phyloP scores from a whole-genome alignment of 2,113 vertebrate genomes.

The Aegotheles bennettii region DNA sequence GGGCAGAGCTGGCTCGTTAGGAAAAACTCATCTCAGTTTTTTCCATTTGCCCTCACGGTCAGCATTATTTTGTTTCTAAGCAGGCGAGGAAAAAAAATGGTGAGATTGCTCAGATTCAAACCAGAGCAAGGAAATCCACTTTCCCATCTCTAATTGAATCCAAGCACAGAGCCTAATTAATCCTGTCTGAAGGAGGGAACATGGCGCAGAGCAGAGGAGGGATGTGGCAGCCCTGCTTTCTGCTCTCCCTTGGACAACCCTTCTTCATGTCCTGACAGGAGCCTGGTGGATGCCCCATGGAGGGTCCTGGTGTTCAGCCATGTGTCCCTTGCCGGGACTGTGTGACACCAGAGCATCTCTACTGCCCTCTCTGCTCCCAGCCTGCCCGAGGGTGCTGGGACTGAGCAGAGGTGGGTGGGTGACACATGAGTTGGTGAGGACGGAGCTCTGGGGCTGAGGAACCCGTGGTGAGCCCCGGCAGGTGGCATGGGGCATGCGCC shows the following conservation, averaged over 20 bases:
- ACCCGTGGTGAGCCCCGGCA: fast-evolving
- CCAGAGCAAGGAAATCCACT: neutral
- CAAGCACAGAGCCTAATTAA: neutral
- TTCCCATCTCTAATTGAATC: neutral
- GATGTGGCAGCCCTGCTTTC: neutral
- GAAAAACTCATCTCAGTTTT: neutral
- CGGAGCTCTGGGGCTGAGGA: neutral
- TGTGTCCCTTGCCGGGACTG: fast-evolving
- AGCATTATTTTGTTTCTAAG: neutral
- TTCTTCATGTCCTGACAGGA: neutral
- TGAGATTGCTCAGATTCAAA: neutral
- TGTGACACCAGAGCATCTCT: neutral
- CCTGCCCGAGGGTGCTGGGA: neutral
- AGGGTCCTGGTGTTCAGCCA: fast-evolving
- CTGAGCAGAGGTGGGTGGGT: fast-evolving
- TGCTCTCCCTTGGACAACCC: neutral
- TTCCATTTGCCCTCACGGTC: neutral
- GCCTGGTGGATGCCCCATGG: too few species aligned
- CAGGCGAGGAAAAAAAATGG: fast-evolving
- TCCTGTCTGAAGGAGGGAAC: neutral
- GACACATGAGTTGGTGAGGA: fast-evolving
- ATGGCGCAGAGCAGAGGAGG: neutral
- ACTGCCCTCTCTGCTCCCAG: neutral
- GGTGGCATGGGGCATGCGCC: neutral
- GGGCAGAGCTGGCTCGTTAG: neutral